phyloP scores from a whole-genome alignment of 2,888 invertebrate species.

The Melangyna quadrimaculata region DNA sequence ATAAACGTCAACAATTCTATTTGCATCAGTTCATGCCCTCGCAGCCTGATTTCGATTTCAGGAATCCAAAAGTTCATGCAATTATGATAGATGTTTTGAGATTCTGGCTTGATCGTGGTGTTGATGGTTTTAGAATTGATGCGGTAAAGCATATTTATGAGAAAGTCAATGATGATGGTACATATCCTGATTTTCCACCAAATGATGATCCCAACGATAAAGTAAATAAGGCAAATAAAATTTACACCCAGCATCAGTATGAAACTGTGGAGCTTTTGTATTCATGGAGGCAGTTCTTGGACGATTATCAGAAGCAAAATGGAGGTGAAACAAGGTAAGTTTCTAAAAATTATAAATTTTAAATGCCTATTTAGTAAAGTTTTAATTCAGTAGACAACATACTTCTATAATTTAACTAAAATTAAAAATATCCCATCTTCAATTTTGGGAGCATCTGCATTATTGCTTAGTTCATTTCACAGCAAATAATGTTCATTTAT shows the following conservation, averaged over 20 bases:
- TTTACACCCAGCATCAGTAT: constrained; percentile 84
- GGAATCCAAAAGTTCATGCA: constrained; percentile 85
- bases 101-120: constrained; percentile 89
- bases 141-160: constrained; percentile 84
- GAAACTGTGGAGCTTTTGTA: constrained; percentile 83
- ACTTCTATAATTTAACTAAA: no score
- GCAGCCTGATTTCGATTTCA: constrained; percentile 91
- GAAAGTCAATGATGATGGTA: constrained; percentile 75
- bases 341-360: no score
- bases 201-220: constrained; percentile 81
- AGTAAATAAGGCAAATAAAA: constrained; percentile 83
- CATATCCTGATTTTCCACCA: constrained; percentile 81
- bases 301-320: constrained; percentile 78
- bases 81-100: constrained; percentile 85
- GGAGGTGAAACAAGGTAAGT: constrained; percentile 73
- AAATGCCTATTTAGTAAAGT: no score
- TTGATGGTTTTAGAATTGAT: constrained; percentile 89
- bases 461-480: no score
- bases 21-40: constrained; percentile 84
- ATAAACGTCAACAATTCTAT: constrained; percentile 85
- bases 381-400: no score
- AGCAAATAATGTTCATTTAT: neutral
- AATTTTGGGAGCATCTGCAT: no score
- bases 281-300: constrained; percentile 83
- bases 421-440: no score